Evolutionary conservation across 2,797 vertebrate species (phyloP), one percentile per base, ranked within the genome.

Genomic region (Setipinna tenuifilis): DNA sequence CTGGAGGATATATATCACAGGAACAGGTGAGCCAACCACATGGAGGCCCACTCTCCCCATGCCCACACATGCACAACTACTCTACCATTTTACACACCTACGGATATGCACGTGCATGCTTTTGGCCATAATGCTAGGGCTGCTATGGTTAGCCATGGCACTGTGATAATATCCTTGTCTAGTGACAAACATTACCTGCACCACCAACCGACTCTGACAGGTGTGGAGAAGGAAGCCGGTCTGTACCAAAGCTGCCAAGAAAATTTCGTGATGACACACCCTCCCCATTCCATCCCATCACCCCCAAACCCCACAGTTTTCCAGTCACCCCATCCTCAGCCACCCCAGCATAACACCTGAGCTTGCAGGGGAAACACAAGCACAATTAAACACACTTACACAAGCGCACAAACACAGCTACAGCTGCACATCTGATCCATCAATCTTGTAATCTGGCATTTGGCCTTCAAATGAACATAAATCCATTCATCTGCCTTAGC

Each of bases 1-100:
- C 31, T n/a, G 90, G 91, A 94, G 95, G 95, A 96, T 96, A 96
- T 95, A 95, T 94, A 96, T 96, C 93, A 96, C 95, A 96, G 95
- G 95, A 94, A 95, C 95, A 87, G 95, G 95, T 95, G 94, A 95
- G 93, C 35, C 65, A 31, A 25, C 31, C 65, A 14, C 14, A 4
- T 14, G 93, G 93, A n/a, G n/a, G n/a, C n/a, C n/a, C n/a, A n/a
- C n/a, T n/a, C 93, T 93, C 2, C 94, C 92, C 90, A 92, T 92
- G 92, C 92, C 91, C 90, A 93, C 92, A 94, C 91, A 91, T 68
- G 62, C 62, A 84, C 41, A 87, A 68, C 31, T 21, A 44, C 28
- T 31, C 68, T 23, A 65, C 9, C n/a, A 25, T 65, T 25, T 9
- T 12, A 25, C 10, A 10, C 61, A 65, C n/a, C n/a, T 65, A 23